phyloP scores from a whole-genome alignment of 2,113 vertebrate species.

The Todiramphus saurophagus region DNA sequence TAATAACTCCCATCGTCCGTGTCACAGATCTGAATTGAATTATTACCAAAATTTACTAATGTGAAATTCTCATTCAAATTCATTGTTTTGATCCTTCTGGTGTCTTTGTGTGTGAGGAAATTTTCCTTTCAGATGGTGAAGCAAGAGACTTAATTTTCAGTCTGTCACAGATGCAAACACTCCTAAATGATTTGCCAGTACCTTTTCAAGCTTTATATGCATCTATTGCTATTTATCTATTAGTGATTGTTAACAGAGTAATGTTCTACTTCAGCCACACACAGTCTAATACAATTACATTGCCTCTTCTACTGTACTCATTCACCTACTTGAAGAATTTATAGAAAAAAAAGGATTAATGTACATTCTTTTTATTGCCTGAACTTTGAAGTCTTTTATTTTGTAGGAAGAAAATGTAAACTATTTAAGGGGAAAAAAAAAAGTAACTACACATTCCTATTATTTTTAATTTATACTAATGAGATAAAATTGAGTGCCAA shows the following conservation, averaged over 20 bases:
- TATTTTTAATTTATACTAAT: background rate
- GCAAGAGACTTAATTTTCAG: background rate
- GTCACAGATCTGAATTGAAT: background rate
- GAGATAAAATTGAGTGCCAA: background rate
- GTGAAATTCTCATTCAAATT: background rate
- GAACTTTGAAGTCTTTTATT: background rate
- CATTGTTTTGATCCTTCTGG: background rate
- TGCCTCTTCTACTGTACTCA: background rate
- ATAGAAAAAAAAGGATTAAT: background rate
- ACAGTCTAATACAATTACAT: background rate
- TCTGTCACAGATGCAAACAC: background rate
- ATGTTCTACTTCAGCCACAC: background rate
- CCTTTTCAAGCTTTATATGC: background rate
- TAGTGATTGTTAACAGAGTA: background rate
- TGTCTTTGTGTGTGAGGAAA: background rate
- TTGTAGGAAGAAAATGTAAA: background rate
- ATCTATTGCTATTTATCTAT: background rate
- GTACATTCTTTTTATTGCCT: background rate
- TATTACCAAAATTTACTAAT: background rate
- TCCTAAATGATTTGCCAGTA: background rate
- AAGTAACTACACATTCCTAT: background rate
- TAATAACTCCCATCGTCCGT: fast-evolving
- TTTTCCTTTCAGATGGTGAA: background rate
- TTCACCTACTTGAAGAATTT: background rate
- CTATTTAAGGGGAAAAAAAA: background rate